These are phyloP conservation scores for Mormyrus hasselquistii DNA, from an alignment of 2,797 vertebrate species.

Conservation along the genomic window DNA sequence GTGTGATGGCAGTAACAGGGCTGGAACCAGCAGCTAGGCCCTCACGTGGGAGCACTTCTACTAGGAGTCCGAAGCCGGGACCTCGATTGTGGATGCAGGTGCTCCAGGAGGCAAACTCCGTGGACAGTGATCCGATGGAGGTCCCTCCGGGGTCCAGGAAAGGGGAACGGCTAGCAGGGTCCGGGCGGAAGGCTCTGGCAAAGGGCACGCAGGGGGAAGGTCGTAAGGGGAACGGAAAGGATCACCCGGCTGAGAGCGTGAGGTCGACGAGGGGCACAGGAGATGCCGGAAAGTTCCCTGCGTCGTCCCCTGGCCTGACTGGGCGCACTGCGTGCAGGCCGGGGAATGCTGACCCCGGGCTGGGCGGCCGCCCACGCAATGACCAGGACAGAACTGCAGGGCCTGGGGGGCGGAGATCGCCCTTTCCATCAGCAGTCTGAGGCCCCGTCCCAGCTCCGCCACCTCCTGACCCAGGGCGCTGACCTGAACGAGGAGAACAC, in stretches of 20 bases:
- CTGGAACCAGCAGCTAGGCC: constrained; percentile 22
- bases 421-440: constrained; percentile 61
- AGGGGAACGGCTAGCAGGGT: neutral
- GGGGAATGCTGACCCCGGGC: constrained; percentile 26
- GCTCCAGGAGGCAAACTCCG: constrained; percentile 44
- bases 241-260: neutral
- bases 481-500: constrained; percentile 46
- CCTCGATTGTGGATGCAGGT: constrained; percentile 18
- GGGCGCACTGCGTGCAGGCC: constrained; percentile 35
- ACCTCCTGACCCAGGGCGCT: constrained; percentile 60
- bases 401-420: constrained; percentile 45
- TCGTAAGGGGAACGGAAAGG: neutral
- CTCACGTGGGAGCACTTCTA: neutral
- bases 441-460: constrained; percentile 57
- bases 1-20: neutral
- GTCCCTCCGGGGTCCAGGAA: neutral
- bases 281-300: constrained; percentile 36
- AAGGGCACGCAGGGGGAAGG: neutral
- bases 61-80: constrained; percentile 30
- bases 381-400: constrained; percentile 36
- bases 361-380: constrained; percentile 34
- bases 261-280: constrained; percentile 20
- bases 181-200: neutral
- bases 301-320: constrained; percentile 12
- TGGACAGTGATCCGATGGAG: constrained; percentile 14